Conservation (phyloP, 2,888 invertebrate genomes). For the Cheilosia soror region DNA sequence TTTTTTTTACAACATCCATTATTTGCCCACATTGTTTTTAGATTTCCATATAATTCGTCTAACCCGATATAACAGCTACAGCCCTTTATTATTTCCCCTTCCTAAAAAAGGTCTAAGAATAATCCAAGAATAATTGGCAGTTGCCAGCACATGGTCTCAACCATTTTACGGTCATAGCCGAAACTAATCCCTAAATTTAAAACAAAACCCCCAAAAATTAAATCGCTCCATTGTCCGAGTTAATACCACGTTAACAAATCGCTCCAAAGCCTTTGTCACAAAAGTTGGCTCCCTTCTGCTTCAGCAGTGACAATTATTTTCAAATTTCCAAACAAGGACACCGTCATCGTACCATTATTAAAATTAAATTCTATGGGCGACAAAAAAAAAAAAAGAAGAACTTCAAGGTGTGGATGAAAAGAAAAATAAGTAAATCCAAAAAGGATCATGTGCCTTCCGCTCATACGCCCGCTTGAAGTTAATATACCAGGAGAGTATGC, state of each 20-base stretch:
- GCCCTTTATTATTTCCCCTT: background rate
- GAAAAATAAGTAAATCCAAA: conserved; percentile 29
- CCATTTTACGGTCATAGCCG: background rate
- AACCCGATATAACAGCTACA: background rate
- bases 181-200: conserved; percentile 50
- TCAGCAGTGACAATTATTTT: conserved; percentile 58
- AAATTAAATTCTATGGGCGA: conserved; percentile 33
- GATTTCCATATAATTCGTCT: background rate
- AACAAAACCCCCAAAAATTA: conserved; percentile 40
- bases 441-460: conserved; percentile 56
- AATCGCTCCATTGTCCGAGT: conserved; percentile 57
- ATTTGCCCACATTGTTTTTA: background rate
- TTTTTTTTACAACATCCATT: background rate
- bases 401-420: conserved; percentile 35
- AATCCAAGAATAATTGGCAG: conserved; percentile 24
- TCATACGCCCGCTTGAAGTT: conserved; percentile 27
- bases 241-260: conserved; percentile 64
- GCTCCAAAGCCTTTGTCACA: conserved; percentile 50
- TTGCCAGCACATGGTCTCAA: conserved; percentile 9
- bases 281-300: conserved; percentile 16
- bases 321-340: conserved; percentile 59
- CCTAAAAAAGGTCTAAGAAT: background rate
- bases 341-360: conserved; percentile 54
- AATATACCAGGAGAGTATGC: conserved; percentile 10
- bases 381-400: background rate